phyloP scores from a whole-genome alignment of 1,140 invertebrate genomes.

The Dinothrombium tinctorium region DNA sequence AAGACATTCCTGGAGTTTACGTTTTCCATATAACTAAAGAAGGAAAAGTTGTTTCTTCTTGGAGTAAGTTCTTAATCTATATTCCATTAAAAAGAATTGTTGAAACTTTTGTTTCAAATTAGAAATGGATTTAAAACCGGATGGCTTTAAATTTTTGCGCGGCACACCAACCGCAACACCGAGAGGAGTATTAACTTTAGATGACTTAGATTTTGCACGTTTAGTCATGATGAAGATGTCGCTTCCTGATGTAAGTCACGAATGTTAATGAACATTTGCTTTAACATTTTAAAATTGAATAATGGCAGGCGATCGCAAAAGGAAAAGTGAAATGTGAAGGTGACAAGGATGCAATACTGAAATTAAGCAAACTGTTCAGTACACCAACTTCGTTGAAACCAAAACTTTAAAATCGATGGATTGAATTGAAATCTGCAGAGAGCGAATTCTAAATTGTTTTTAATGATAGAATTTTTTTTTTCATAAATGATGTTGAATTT shows the following conservation, averaged over 20 bases:
- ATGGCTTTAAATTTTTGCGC: neutral
- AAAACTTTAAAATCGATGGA: constrained; percentile 2
- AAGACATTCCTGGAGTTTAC: constrained; percentile 54
- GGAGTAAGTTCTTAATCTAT: constrained; percentile 42
- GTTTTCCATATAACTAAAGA: constrained; percentile 56
- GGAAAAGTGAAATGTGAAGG: neutral
- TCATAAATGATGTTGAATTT: too few species aligned
- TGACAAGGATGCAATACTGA: constrained; percentile 1
- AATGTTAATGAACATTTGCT: neutral
- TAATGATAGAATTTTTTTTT: too few species aligned
- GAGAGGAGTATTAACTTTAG: neutral
- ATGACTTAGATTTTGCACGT: constrained; percentile 4
- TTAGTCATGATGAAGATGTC: constrained; percentile 1
- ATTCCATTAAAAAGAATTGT: neutral
- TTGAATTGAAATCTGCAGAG: too few species aligned
- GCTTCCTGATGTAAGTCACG: neutral
- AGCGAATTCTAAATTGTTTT: too few species aligned
- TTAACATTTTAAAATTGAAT: neutral
- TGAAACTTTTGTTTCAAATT: neutral
- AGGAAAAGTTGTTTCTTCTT: constrained; percentile 45
- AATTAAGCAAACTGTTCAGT: constrained; percentile 1
- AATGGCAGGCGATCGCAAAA: neutral
- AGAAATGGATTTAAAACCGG: neutral
- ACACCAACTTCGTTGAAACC: constrained; percentile 5
- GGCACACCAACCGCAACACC: neutral